These are phyloP conservation scores for Aspidoscelis tigris DNA, from an alignment of 2,113 vertebrate species.

Conservation along the genomic window DNA sequence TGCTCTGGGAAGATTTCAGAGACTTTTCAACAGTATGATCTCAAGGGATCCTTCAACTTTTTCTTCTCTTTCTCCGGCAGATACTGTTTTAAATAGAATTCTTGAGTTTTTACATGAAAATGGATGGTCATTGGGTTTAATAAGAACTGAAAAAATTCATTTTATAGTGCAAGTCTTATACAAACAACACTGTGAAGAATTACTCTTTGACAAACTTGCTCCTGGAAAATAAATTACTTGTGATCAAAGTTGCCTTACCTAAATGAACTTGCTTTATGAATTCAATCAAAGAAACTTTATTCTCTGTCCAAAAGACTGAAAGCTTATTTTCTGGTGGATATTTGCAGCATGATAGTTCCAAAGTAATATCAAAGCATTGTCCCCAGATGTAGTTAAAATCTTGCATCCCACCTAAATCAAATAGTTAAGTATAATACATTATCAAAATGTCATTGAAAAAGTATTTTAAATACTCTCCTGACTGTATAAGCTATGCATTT, in stretches of 20 bases:
- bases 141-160: neutral
- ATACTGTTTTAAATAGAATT: neutral
- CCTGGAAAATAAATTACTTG: neutral
- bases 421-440: slow-evolving; percentile 32
- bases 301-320: slow-evolving; percentile 84
- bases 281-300: slow-evolving; percentile 84
- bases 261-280: slow-evolving; percentile 93
- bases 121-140: too few species aligned
- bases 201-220: neutral
- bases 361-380: slow-evolving; percentile 93
- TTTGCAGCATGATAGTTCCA: slow-evolving; percentile 96
- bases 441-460: slow-evolving; percentile 24
- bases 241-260: slow-evolving; percentile 76
- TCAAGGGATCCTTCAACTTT: neutral
- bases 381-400: slow-evolving; percentile 96
- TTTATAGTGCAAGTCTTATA: neutral
- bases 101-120: neutral
- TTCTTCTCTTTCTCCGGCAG: neutral
- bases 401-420: slow-evolving; percentile 92
- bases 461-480: neutral
- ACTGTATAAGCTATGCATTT: neutral
- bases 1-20: neutral
- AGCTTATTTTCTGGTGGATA: slow-evolving; percentile 83
- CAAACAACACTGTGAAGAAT: neutral
- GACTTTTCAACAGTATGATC: neutral